Base-by-base conservation (phyloP, 2,888 invertebrate genomes). In the Tanytarsus gracilentus region DNA sequence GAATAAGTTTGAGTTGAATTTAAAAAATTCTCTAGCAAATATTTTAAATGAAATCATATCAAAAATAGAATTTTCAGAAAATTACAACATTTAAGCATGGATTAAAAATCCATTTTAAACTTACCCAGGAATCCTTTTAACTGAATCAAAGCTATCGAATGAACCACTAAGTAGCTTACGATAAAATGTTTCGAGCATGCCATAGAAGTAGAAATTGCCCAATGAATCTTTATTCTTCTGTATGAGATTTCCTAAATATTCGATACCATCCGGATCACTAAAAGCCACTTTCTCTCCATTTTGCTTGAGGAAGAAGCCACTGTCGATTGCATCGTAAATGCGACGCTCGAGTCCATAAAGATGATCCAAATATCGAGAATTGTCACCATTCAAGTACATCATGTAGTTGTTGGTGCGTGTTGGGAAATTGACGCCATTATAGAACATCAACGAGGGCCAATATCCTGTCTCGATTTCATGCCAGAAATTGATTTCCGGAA, bases 341-440 rank as follows among this genome's bases (percentile, higher is more conserved):
- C 85, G 80, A 52, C 74, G 72, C 64, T 82, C 79, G 62, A 77
- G 77, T 50, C 77, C 72, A 30, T 74, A 67, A 26, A 81, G 77
- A 61, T 76, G 61, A 56, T 68, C 67, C n/a, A 69, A 64, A 49
- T 67, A 62, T 21, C 69, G 67, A 16, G 67, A 64, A 56, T 72
- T 72, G 3, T 69, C 66, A 1, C 62, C 30, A 30, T 70, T 65
- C 29, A 75, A 75, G 21, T 79, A 72, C 53, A 82, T 70, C 61
- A 75, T 70, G 65, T 77, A 78, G 64, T 78, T 68, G 65, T 80
- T 76, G 1, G 79, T 78, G 59, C 86, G 82, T 18, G 74, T 72
- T n/a, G 85, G 84, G 73, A 82, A 83, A 40, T 80, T 76, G 16
- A 84, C 72, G 8, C 87, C 87, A 64, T 80, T 83, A 65, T 77